phyloP scores from a whole-genome alignment of 2,113 vertebrate genomes.

The Pseudopipra pipra region DNA sequence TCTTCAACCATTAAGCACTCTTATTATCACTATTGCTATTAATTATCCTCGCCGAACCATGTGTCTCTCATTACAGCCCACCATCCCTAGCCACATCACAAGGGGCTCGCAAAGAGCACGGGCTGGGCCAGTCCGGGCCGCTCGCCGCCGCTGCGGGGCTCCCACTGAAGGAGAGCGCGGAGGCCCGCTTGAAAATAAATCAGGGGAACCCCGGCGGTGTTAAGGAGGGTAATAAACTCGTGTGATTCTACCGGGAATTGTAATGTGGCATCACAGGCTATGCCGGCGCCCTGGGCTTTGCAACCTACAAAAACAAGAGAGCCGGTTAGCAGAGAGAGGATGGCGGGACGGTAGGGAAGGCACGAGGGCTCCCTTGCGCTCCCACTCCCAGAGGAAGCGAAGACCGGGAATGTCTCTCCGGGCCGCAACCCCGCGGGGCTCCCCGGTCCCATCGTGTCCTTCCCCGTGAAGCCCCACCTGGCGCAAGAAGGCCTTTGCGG shows the following conservation, averaged over 20 bases:
- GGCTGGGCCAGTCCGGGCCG: not conserved
- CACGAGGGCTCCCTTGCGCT: accelerated
- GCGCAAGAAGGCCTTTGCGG: too few species aligned
- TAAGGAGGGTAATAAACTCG: not conserved
- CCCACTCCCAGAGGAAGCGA: not conserved
- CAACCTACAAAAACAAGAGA: not conserved
- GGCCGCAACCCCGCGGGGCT: not conserved
- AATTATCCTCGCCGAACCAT: not conserved
- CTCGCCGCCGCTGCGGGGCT: not conserved
- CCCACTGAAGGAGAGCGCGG: not conserved
- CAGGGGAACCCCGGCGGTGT: too few species aligned
- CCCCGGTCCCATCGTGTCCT: not conserved
- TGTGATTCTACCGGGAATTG: not conserved
- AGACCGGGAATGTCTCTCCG: too few species aligned
- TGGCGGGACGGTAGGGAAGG: not conserved
- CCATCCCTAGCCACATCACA: not conserved
- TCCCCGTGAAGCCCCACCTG: not conserved
- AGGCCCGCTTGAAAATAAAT: not conserved
- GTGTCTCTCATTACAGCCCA: not conserved
- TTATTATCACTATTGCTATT: not conserved
- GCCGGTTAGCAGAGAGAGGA: not conserved
- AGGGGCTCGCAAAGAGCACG: not conserved
- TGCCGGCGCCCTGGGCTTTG: not conserved
- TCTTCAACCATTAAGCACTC: not conserved
- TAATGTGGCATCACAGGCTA: not conserved